phyloP scores from a whole-genome alignment of 1,140 invertebrate genomes.

The Conus betulinus region DNA sequence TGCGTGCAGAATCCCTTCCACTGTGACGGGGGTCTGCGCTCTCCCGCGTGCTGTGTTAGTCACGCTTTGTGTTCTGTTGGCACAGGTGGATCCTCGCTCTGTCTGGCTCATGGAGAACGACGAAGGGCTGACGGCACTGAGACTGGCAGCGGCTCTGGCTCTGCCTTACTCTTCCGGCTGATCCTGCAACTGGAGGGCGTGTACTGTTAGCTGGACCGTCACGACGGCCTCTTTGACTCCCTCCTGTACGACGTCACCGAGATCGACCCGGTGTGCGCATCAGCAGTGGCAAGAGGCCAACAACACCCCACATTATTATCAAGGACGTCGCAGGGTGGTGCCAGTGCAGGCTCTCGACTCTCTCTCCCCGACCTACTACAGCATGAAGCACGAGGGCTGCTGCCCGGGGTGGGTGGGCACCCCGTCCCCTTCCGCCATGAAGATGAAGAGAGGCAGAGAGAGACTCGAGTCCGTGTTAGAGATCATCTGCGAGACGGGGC shows the following conservation, averaged over 20 bases:
- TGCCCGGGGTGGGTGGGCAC: neutral
- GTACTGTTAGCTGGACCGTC: slow-evolving; percentile 53
- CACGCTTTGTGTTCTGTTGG: too few species aligned
- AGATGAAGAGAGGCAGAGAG: neutral
- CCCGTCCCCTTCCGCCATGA: neutral
- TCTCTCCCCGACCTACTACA: slow-evolving; percentile 9
- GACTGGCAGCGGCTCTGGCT: slow-evolving; percentile 55
- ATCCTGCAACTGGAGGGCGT: slow-evolving; percentile 57
- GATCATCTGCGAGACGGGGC: slow-evolving; percentile 50
- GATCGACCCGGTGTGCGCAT: slow-evolving; percentile 53
- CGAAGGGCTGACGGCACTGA: slow-evolving; percentile 49
- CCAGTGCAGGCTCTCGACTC: neutral
- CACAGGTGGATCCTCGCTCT: slow-evolving; percentile 34
- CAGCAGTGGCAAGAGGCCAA: slow-evolving; percentile 21
- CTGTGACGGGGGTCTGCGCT: too few species aligned
- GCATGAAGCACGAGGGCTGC: neutral
- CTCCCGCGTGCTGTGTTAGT: too few species aligned
- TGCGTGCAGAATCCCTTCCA: too few species aligned
- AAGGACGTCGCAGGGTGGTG: neutral
- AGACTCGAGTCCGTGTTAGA: slow-evolving; percentile 44
- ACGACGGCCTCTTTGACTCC: slow-evolving; percentile 60
- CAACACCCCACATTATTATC: neutral
- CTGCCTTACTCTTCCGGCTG: slow-evolving; percentile 48
- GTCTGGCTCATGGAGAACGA: slow-evolving; percentile 61
- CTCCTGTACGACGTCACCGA: slow-evolving; percentile 60